phyloP scores from a whole-genome alignment of 2,888 invertebrate genomes.

The Tetranychus piercei region DNA sequence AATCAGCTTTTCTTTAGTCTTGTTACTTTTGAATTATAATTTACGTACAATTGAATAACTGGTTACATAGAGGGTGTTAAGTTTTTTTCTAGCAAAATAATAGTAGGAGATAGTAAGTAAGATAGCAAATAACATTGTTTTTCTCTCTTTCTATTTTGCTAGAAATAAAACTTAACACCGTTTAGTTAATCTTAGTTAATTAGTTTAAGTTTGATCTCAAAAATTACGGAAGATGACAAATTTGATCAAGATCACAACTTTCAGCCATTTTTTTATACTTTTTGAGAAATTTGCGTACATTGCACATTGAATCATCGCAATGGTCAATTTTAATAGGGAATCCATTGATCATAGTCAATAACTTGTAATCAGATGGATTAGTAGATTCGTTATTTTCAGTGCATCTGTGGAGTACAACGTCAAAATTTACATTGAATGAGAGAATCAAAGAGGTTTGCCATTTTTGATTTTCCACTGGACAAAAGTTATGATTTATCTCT shows the following conservation, averaged over 20 bases:
- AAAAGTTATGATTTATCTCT: conserved; percentile 21
- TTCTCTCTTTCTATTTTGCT: too few species aligned
- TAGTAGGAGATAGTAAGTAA: too few species aligned
- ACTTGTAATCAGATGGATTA: conserved; percentile 16
- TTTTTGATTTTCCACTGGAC: conserved; percentile 27
- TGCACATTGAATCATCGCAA: conserved; percentile 21
- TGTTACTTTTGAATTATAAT: too few species aligned
- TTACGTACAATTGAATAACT: too few species aligned
- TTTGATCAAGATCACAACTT: background rate
- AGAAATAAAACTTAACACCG: too few species aligned
- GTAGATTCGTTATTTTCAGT: background rate
- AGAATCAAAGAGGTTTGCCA: conserved; percentile 32
- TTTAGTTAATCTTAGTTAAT: too few species aligned
- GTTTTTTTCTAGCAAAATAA: too few species aligned
- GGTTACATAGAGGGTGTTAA: too few species aligned
- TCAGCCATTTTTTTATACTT: conserved; percentile 15
- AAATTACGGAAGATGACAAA: background rate
- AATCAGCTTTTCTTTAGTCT: too few species aligned
- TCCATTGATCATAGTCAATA: conserved; percentile 24
- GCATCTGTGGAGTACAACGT: conserved; percentile 32
- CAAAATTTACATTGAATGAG: conserved; percentile 35
- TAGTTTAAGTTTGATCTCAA: too few species aligned
- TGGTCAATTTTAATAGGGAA: conserved; percentile 22
- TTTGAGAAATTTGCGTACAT: conserved; percentile 21
- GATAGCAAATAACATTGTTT: too few species aligned